phyloP scores from a whole-genome alignment of 1,140 invertebrate species.

The Drosophila carrolli region DNA sequence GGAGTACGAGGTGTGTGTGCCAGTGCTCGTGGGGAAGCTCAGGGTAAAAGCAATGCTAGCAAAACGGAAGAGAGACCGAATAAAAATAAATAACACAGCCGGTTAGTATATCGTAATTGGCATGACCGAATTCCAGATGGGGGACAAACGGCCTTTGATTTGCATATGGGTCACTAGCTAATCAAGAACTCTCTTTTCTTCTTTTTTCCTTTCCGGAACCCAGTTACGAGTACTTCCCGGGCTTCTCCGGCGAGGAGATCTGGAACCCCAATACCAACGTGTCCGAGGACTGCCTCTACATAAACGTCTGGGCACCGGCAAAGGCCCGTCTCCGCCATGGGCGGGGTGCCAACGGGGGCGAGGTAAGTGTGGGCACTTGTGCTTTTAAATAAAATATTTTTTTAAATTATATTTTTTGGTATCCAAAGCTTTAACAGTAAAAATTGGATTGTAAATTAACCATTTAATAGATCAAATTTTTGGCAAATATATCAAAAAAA shows the following conservation, averaged over 20 bases:
- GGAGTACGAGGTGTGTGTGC: slow-evolving; percentile 9
- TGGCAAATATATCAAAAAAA: too few species aligned
- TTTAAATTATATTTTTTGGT: too few species aligned
- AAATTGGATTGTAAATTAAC: too few species aligned
- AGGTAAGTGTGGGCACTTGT: slow-evolving; percentile 52
- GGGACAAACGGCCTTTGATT: slow-evolving; percentile 46
- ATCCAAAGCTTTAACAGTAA: too few species aligned
- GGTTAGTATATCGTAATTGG: slow-evolving; percentile 75
- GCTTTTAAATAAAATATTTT: too few species aligned
- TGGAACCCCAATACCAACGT: slow-evolving; percentile 97
- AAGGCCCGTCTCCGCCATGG: slow-evolving; percentile 89
- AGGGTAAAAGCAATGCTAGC: slow-evolving; percentile 45
- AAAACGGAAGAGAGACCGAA: slow-evolving; percentile 73
- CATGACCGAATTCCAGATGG: slow-evolving; percentile 49
- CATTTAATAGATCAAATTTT: too few species aligned
- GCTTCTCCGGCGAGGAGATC: slow-evolving; percentile 96
- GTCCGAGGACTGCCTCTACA: slow-evolving; percentile 96
- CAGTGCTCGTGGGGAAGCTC: slow-evolving; percentile 22
- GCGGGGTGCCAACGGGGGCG: slow-evolving; percentile 81
- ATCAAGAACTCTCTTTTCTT: slow-evolving; percentile 13
- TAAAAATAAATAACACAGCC: slow-evolving; percentile 82
- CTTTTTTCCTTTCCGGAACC: background rate
- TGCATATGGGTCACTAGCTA: slow-evolving; percentile 48
- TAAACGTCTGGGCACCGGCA: slow-evolving; percentile 96
- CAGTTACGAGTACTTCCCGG: slow-evolving; percentile 93